Conservation (phyloP, 2,888 invertebrate genomes). For the Periphyllus acericola region DNA sequence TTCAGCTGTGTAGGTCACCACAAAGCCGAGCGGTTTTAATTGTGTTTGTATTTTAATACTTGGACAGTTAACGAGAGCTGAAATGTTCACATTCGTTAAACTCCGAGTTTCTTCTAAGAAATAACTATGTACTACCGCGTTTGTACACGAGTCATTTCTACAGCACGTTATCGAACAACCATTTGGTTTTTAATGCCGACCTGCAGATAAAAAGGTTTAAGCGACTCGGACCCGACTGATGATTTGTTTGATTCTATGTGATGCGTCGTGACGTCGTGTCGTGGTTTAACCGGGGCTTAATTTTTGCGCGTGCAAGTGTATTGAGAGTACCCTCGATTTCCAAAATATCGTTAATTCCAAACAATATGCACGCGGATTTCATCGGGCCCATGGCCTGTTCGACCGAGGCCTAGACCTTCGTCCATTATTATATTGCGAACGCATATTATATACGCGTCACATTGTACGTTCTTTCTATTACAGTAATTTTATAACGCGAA, state of each 20-base stretch:
- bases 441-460: neutral
- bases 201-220: no score
- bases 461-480: neutral
- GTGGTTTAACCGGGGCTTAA: neutral
- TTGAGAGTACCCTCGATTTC: no score
- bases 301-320: neutral
- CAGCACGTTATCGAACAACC: no score
- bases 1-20: neutral
- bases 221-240: no score
- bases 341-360: neutral
- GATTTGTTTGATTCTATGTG: no score
- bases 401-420: neutral
- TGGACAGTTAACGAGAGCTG: neutral
- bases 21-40: neutral
- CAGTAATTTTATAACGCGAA: neutral
- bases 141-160: neutral
- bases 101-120: neutral
- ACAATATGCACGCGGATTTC: neutral
- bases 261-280: neutral
- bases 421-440: neutral
- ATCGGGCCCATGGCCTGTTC: neutral
- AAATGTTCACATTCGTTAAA: neutral
- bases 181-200: no score
- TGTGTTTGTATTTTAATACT: neutral
- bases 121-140: neutral